Evolutionary conservation across 2,113 vertebrate species (phyloP).

Genomic region (Pipa parva): DNA sequence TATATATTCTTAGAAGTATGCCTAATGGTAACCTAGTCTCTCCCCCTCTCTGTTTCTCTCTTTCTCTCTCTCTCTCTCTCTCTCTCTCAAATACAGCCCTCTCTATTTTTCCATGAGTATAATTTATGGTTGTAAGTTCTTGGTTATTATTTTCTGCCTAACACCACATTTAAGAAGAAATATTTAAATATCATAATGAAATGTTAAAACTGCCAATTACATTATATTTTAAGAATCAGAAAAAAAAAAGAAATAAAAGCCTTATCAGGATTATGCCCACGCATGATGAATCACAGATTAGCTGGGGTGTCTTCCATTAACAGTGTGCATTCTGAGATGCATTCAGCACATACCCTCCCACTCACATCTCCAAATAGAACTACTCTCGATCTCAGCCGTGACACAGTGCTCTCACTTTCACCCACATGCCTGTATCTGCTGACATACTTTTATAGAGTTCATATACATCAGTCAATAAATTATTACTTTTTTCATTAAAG

Average conservation of each 20-base stretch:
- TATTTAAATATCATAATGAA: not conserved
- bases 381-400: not conserved
- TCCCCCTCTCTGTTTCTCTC: too few species aligned
- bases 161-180: not conserved
- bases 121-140: not conserved
- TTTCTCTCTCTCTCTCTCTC: too few species aligned
- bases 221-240: not conserved
- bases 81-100: too few species aligned
- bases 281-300: slow-evolving; percentile 7
- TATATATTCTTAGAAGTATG: too few species aligned
- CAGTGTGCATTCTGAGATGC: not conserved
- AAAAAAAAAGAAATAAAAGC: not conserved
- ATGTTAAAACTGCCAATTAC: not conserved
- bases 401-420: not conserved
- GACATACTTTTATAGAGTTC: not conserved
- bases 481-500: too few species aligned
- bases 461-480: not conserved
- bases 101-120: too few species aligned
- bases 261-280: not conserved
- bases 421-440: slow-evolving; percentile 24
- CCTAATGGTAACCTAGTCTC: too few species aligned
- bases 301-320: not conserved
- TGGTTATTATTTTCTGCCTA: not conserved
- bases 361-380: slow-evolving; percentile 16
- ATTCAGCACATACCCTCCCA: slow-evolving; percentile 18